Percentiles rank a stretch among this genome's conserved stretches.
Evolutionary conservation across 2,888 invertebrate species (phyloP).

Genomic region (Meloe dianella): DNA sequence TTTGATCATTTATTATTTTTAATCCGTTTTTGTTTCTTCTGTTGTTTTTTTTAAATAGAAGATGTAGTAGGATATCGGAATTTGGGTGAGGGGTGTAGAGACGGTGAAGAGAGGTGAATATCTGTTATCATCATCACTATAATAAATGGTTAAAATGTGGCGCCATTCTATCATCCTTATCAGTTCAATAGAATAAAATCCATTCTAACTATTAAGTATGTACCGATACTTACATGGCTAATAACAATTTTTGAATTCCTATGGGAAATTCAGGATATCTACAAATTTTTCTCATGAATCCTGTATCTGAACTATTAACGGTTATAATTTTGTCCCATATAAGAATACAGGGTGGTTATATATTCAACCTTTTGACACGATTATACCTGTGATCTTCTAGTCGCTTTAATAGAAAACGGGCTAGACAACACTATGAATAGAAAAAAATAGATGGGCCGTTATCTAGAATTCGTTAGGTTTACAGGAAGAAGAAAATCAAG

Average conservation of each 20-base stretch:
- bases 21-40: too few species aligned
- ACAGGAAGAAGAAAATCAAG: neutral
- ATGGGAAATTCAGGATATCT: neutral
- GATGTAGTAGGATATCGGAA: neutral
- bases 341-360: constrained; percentile 35
- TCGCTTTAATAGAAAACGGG: constrained; percentile 26
- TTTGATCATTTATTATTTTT: too few species aligned
- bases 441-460: constrained; percentile 13
- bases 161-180: neutral
- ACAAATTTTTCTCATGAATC: constrained; percentile 11
- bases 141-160: neutral
- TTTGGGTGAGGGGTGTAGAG: neutral
- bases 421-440: constrained; percentile 16
- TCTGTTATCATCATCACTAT: neutral
- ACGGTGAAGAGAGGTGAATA: too few species aligned
- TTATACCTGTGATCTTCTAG: constrained; percentile 29
- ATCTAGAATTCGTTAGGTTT: constrained; percentile 10
- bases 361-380: constrained; percentile 39
- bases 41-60: too few species aligned
- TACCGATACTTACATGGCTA: too few species aligned
- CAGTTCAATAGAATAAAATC: neutral
- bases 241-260: neutral
- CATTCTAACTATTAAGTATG: neutral
- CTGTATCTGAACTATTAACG: neutral
- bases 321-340: constrained; percentile 36